Conservation (phyloP, 2,888 invertebrate species). For the Ptychoptera contaminata region DNA sequence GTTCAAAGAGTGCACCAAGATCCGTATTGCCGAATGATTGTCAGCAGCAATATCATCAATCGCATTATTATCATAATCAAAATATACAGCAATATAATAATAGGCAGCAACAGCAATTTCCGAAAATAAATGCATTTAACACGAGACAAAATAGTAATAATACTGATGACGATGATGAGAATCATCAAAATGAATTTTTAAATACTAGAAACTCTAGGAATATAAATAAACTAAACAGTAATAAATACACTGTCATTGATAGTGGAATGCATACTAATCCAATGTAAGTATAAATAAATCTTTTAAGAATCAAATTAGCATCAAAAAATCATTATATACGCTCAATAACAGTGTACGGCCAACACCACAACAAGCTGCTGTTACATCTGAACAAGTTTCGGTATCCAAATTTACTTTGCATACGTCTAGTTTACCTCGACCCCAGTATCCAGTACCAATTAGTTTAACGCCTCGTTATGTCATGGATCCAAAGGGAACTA, state of each 20-base stretch:
- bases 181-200: too few relatives aligned
- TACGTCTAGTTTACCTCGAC: slow-evolving; percentile 56
- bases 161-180: not conserved
- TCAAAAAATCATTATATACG: not conserved
- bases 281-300: slow-evolving; percentile 22
- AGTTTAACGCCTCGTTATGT: slow-evolving; percentile 34
- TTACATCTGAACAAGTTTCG: slow-evolving; percentile 27
- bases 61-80: slow-evolving; percentile 10
- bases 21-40: slow-evolving; percentile 19
- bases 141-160: not conserved
- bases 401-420: slow-evolving; percentile 46
- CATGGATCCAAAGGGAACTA: slow-evolving; percentile 52
- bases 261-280: slow-evolving; percentile 29
- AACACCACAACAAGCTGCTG: slow-evolving; percentile 30
- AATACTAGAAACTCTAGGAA: too few relatives aligned
- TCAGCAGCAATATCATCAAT: slow-evolving; percentile 12
- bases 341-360: slow-evolving; percentile 20
- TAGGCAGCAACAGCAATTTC: slow-evolving; percentile 12
- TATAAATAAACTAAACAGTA: not conserved
- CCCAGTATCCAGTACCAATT: slow-evolving; percentile 46
- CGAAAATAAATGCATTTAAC: too few relatives aligned
- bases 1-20: slow-evolving; percentile 31
- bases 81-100: slow-evolving; percentile 13
- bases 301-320: not conserved
- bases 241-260: slow-evolving; percentile 21